Conservation (phyloP, 1,140 invertebrate species). For the fruit fly (Drosophila melanogaster) region DNA sequence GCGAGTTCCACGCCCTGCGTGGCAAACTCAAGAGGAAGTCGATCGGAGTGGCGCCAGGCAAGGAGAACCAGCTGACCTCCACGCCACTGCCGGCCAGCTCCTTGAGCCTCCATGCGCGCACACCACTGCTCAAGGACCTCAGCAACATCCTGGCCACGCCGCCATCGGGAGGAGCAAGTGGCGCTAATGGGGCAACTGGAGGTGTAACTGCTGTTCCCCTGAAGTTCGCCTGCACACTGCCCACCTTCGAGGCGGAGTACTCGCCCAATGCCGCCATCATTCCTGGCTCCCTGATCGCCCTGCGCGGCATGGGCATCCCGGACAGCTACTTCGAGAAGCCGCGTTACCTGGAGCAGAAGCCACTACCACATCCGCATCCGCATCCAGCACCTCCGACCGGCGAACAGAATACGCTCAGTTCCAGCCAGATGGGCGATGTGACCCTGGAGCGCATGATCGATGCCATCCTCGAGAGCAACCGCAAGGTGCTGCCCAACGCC, state of each 20-base stretch:
- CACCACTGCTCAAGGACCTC: slow-evolving; percentile 67
- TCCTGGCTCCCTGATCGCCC: slow-evolving; percentile 73
- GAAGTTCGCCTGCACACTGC: slow-evolving; percentile 61
- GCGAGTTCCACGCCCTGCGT: slow-evolving; percentile 45
- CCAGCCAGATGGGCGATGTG: slow-evolving; percentile 76
- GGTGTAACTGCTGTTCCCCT: neutral
- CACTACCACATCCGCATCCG: slow-evolving; percentile 6
- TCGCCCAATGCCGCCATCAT: slow-evolving; percentile 72
- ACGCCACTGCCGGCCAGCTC: slow-evolving; percentile 67
- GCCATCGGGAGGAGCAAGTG: neutral
- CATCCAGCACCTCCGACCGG: neutral
- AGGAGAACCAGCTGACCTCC: slow-evolving; percentile 80
- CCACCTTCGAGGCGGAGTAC: slow-evolving; percentile 75
- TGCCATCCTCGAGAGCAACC: slow-evolving; percentile 80
- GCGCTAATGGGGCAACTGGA: neutral
- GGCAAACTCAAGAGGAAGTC: slow-evolving; percentile 44
- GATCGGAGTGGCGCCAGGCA: slow-evolving; percentile 33
- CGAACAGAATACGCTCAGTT: slow-evolving; percentile 59
- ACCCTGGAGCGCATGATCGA: slow-evolving; percentile 84
- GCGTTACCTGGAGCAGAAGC: slow-evolving; percentile 66
- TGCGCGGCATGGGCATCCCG: slow-evolving; percentile 77
- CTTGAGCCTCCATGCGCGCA: slow-evolving; percentile 19
- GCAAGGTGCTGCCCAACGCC: slow-evolving; percentile 38
- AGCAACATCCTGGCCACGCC: slow-evolving; percentile 68
- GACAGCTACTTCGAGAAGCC: slow-evolving; percentile 84